These are phyloP conservation scores for Dendronephthya gigantea DNA, from an alignment of 64 coral and sea anemone species.

Conservation along the genomic window DNA sequence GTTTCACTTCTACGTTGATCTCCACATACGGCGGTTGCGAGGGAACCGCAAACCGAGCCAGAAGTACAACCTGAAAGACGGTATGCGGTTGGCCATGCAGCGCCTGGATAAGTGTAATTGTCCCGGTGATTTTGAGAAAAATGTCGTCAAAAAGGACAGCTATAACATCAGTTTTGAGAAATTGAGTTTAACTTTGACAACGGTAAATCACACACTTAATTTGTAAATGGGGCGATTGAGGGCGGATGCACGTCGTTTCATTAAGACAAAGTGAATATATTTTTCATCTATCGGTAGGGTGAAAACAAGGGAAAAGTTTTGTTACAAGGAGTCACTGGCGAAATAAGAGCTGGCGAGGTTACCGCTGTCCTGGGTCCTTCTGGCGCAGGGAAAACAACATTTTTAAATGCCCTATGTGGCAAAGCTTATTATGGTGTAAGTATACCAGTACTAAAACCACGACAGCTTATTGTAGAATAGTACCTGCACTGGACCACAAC, in stretches of 20 bases:
- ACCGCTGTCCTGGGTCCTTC: constrained; percentile 75
- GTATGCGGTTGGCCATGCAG: not conserved
- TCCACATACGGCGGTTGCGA: not conserved
- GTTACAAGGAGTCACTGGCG: constrained; percentile 56
- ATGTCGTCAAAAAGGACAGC: not conserved
- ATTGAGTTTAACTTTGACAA: not conserved
- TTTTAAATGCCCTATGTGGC: constrained; percentile 59
- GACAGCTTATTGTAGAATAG: no score
- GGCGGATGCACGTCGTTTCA: not conserved
- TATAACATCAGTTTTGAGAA: not conserved
- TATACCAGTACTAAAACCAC: not conserved
- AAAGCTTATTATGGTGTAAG: constrained; percentile 81
- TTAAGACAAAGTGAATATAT: not conserved
- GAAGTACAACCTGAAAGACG: not conserved
- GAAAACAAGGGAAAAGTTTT: constrained; percentile 10
- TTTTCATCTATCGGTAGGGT: not conserved
- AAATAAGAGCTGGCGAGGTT: constrained; percentile 55
- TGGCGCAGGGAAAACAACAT: constrained; percentile 65
- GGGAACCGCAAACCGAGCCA: not conserved
- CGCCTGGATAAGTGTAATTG: not conserved
- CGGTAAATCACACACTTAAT: not conserved
- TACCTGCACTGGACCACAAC: no score
- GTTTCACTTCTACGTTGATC: not conserved
- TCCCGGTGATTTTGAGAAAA: not conserved
- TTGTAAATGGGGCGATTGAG: not conserved